Evolutionary conservation across 2,888 invertebrate genomes (phyloP).

Genomic region (Acrocyrtus sp.): DNA sequence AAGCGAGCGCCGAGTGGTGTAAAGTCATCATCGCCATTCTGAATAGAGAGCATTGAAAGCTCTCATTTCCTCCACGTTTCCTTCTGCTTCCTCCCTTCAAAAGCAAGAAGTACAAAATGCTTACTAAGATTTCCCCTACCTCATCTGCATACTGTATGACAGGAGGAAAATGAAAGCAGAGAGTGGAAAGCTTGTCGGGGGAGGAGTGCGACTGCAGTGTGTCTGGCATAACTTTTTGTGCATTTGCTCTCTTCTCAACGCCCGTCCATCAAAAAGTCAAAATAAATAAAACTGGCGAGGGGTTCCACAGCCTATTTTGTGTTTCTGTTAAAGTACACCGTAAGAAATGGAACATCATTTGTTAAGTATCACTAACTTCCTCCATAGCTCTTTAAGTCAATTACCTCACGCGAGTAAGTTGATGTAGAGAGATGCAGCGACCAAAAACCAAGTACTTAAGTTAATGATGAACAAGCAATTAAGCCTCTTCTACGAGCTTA

Average conservation of each 20-base stretch:
- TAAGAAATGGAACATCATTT: neutral
- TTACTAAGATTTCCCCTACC: neutral
- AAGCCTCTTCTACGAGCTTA: too few relatives aligned
- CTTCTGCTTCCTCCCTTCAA: neutral
- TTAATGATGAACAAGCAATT: too few relatives aligned
- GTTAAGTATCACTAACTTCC: neutral
- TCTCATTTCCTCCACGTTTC: slow-evolving; percentile 13
- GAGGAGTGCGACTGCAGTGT: too few relatives aligned
- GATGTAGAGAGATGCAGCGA: too few relatives aligned
- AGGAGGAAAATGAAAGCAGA: neutral
- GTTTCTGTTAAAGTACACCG: neutral
- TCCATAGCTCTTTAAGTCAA: neutral
- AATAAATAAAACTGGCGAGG: neutral
- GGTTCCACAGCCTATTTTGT: neutral
- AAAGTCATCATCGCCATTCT: neutral
- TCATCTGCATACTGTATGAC: neutral
- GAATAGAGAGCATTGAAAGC: slow-evolving; percentile 18
- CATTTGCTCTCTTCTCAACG: neutral
- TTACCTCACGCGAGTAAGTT: too few relatives aligned
- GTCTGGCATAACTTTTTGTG: neutral
- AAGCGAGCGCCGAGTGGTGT: neutral
- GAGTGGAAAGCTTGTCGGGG: neutral
- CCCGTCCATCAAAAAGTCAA: neutral
- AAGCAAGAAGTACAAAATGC: too few relatives aligned
- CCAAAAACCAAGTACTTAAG: too few relatives aligned